Conservation (phyloP, 2,113 vertebrate species). For the Xerus inauris region DNA sequence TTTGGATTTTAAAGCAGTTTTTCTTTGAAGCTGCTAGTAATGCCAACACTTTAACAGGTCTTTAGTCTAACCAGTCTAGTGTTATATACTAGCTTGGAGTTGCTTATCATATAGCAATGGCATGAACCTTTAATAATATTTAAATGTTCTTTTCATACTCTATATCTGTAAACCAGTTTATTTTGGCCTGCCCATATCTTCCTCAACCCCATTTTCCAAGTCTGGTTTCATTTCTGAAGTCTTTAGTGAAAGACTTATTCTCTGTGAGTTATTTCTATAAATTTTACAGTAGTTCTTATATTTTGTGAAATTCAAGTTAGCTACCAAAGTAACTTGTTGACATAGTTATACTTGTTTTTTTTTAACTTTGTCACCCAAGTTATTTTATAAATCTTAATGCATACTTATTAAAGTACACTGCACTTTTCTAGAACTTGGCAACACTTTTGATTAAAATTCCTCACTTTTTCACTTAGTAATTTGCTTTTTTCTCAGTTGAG, state of each 20-base stretch:
- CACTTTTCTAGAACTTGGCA: slow-evolving; percentile 12
- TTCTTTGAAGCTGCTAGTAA: neutral
- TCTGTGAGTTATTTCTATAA: slow-evolving; percentile 42
- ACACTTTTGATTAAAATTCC: neutral
- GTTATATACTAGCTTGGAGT: neutral
- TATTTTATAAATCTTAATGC: slow-evolving; percentile 15
- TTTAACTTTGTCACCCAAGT: slow-evolving; percentile 40
- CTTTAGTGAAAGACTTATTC: slow-evolving; percentile 47
- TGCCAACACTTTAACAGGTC: neutral
- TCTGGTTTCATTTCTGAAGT: slow-evolving; percentile 50
- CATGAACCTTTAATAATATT: slow-evolving; percentile 36
- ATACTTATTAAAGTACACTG: neutral
- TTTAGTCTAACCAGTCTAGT: neutral
- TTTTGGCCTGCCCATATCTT: neutral
- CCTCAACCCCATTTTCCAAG: neutral
- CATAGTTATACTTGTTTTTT: slow-evolving; percentile 45
- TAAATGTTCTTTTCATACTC: slow-evolving; percentile 17
- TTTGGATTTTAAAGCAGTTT: slow-evolving; percentile 60
- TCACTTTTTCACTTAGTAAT: slow-evolving; percentile 6
- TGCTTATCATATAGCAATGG: slow-evolving; percentile 8
- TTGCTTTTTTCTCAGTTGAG: slow-evolving; percentile 31
- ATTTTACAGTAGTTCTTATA: slow-evolving; percentile 40
- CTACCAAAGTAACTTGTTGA: slow-evolving; percentile 40
- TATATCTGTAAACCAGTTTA: slow-evolving; percentile 14
- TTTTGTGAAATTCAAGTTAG: slow-evolving; percentile 46